Percentiles rank a stretch among this genome's conserved stretches.
Evolutionary conservation across 2,797 vertebrate species (phyloP).

Genomic region (Spinus pinus): DNA sequence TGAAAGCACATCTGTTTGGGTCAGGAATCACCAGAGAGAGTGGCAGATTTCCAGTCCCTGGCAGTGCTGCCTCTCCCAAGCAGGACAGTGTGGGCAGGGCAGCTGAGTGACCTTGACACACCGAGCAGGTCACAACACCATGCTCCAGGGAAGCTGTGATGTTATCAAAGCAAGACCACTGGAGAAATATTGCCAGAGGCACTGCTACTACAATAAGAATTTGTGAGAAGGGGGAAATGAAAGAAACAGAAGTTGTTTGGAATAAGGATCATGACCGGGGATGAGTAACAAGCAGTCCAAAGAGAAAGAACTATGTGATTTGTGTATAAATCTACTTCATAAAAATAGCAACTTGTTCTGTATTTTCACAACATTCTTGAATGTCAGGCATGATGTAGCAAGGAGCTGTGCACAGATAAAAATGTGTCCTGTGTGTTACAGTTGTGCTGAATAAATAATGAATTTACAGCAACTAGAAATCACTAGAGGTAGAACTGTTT

Average conservation of each 20-base stretch:
- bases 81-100: not conserved
- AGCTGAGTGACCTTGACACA: slow-evolving; percentile 19
- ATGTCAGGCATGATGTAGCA: not conserved
- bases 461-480: not conserved
- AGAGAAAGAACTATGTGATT: not conserved
- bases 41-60: not conserved
- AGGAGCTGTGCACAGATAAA: not conserved
- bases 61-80: not conserved
- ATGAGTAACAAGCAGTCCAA: not conserved
- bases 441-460: not conserved
- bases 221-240: not conserved
- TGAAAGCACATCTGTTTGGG: not conserved
- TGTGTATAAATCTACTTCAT: not conserved
- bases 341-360: not conserved
- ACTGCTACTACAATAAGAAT: not conserved
- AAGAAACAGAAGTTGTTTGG: not conserved
- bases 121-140: not conserved
- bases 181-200: not conserved
- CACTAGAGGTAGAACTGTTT: not conserved
- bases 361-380: not conserved
- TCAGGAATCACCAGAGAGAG: slow-evolving; percentile 23
- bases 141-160: not conserved
- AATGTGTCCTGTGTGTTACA: not conserved
- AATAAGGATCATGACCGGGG: not conserved
- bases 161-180: not conserved